Conservation (phyloP, 2,113 vertebrate genomes). For the Podiceps cristatus region DNA sequence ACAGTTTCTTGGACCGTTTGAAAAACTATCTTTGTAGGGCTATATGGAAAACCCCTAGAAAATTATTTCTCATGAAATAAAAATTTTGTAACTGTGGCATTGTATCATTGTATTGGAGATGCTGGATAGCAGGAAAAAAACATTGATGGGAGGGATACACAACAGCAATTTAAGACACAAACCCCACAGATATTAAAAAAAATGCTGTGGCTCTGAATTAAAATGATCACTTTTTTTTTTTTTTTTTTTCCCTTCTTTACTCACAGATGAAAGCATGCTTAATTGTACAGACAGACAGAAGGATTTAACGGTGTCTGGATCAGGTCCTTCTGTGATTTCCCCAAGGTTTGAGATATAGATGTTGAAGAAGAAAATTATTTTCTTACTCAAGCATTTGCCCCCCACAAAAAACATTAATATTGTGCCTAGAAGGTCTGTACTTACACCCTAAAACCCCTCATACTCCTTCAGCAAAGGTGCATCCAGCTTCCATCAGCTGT, state of each 20-base stretch:
- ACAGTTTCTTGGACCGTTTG: background rate
- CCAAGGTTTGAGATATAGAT: background rate
- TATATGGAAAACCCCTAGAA: background rate
- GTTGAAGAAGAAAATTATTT: background rate
- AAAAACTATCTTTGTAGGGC: background rate
- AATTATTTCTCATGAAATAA: background rate
- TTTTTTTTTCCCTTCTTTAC: background rate
- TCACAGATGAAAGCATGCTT: background rate
- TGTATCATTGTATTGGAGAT: background rate
- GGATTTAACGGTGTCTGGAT: background rate
- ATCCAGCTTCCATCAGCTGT: background rate
- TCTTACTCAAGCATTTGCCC: background rate
- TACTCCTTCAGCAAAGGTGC: background rate
- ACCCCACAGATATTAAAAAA: background rate
- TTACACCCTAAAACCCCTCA: background rate
- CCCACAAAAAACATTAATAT: background rate
- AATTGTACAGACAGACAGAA: background rate
- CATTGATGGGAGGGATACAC: background rate
- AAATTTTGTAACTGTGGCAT: background rate
- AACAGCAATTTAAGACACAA: background rate
- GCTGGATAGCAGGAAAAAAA: background rate
- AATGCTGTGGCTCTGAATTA: background rate
- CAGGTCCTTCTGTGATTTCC: background rate
- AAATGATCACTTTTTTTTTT: background rate
- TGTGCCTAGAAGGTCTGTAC: background rate